phyloP scores from a whole-genome alignment of 2,888 invertebrate genomes.

The Aethes cnicana region DNA sequence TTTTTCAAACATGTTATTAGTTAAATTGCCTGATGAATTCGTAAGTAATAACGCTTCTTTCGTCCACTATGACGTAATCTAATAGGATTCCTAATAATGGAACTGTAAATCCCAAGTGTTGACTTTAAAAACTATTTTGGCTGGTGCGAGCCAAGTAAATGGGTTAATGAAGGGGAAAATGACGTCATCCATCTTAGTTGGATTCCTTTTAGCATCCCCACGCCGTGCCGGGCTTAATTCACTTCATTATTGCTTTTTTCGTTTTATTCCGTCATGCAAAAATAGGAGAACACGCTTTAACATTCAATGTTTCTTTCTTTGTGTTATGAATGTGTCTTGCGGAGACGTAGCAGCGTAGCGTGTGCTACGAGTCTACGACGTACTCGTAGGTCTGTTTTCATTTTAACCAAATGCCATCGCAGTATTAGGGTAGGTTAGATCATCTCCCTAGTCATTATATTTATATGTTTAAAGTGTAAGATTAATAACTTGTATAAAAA shows the following conservation, averaged over 20 bases:
- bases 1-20: no score
- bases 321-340: not conserved
- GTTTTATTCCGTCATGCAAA: constrained; percentile 48
- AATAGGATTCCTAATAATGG: constrained; percentile 13
- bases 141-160: constrained; percentile 60
- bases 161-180: constrained; percentile 77
- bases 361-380: not conserved
- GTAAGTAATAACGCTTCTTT: no score
- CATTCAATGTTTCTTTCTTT: constrained; percentile 9
- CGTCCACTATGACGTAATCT: not conserved
- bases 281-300: constrained; percentile 38
- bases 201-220: constrained; percentile 65
- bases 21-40: no score
- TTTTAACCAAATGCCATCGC: no score
- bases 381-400: no score
- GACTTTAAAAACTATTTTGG: constrained; percentile 62
- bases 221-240: constrained; percentile 60
- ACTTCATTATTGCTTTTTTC: constrained; percentile 65
- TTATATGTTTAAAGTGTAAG: no score
- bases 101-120: constrained; percentile 34
- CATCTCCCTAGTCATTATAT: no score
- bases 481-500: no score
- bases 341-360: not conserved
- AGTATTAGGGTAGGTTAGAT: no score
- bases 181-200: constrained; percentile 76